A percentile compares a stretch with the other conserved stretches of the same genome.
Evolutionary conservation across 2,113 vertebrate genomes (phyloP).

Genomic region (Sinocyclocheilus grahami): DNA sequence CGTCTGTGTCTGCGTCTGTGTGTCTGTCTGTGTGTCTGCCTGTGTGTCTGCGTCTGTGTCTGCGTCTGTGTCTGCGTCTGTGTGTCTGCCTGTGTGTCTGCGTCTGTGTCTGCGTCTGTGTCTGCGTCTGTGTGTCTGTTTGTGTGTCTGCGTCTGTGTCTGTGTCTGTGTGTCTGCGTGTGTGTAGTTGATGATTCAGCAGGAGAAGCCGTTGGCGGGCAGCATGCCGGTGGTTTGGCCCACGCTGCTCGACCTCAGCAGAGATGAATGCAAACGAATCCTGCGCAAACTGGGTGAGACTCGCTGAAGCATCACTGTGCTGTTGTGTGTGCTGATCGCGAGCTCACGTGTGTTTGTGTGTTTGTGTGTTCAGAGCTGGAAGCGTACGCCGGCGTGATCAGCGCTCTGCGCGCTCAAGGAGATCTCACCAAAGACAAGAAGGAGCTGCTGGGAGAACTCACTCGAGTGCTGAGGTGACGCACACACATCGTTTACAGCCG

Average conservation of each 20-base stretch:
- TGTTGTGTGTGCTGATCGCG: not conserved
- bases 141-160: too few relatives aligned
- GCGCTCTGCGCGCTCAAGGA: slow-evolving; percentile 94
- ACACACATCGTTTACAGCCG: too few relatives aligned
- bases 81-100: too few relatives aligned
- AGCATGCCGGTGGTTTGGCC: slow-evolving; percentile 99
- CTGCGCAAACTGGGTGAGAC: slow-evolving; percentile 93
- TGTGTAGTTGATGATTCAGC: too few relatives aligned
- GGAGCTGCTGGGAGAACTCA: slow-evolving; percentile 95
- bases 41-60: too few relatives aligned
- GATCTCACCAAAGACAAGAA: slow-evolving; percentile 98
- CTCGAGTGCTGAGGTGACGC: slow-evolving; percentile 86
- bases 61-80: too few relatives aligned
- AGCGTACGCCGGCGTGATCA: slow-evolving; percentile 98
- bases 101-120: too few relatives aligned
- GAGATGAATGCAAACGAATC: slow-evolving; percentile 97
- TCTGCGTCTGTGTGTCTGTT: rapidly evolving
- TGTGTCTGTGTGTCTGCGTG: too few relatives aligned
- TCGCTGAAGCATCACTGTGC: not conserved
- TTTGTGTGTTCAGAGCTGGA: slow-evolving; percentile 85
- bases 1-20: too few relatives aligned
- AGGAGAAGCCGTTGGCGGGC: slow-evolving; percentile 45
- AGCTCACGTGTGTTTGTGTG: slow-evolving; percentile 2
- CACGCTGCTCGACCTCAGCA: slow-evolving; percentile 94
- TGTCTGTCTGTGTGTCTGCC: too few relatives aligned